Base-by-base conservation (phyloP, 2,888 invertebrate genomes). In the Phasia obesa region DNA sequence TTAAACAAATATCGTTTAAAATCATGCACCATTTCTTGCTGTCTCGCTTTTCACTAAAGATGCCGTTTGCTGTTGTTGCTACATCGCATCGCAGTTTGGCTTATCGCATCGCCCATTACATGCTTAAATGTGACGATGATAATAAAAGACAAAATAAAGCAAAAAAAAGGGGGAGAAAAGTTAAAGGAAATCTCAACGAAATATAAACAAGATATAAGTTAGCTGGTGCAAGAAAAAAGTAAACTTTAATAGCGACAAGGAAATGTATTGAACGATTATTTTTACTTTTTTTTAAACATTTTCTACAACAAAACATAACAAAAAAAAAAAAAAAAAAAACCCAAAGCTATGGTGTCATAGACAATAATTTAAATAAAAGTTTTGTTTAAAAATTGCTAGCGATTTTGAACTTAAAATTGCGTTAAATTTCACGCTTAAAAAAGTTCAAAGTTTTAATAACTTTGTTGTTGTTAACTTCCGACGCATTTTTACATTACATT, bases 41-140 rank as follows among this genome's bases (percentile, higher is more conserved):
- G 38, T 67, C 9, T 53, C 42, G 15, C n/a, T 23, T 67, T 51
- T 21, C 31, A 17, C 38, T 49, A n/a, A 21, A 21, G 17, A 25
- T 31, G 42, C 15, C 69, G 35, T 35, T 65, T 76, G n/a, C 49
- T 27, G n/a, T 38, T 77, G 38, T 47, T 51, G 49, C 49, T 47
- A 47, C 59, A 59, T 49, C 57, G 51, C 19, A 51, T 53, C 35
- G 31, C 55, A 71, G 47, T 79, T 76, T 71, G 70, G 79, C 83
- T 83, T 83, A 83, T 83, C 83, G 42, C 79, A 31, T 67, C 49
- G 55, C 75, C 79, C 79, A 83, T 83, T 83, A 83, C 71, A 83
- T 76, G 71, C 75, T 60, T 57, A 76, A 79, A 73, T 79, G 62
- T 73, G 71, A 79, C 67, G 65, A 79, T 79, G 62, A 76, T 83